A percentile compares a stretch with the other conserved stretches of the same genome.
Conservation (phyloP, 1,140 invertebrate species). For the Drosophila sucinea region DNA sequence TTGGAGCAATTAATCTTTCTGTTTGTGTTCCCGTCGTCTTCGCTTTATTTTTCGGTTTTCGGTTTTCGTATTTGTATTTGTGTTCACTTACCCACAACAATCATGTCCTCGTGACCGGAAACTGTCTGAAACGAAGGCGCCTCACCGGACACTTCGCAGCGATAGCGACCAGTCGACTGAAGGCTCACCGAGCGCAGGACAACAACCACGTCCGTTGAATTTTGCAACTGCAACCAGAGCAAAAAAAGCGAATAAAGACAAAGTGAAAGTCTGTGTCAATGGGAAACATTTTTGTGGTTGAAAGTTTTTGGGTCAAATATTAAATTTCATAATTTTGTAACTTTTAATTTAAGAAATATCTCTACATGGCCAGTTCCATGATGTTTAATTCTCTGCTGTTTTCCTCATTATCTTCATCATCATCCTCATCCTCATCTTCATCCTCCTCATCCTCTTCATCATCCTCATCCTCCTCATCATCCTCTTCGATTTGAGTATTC, state of each 20-base stretch:
- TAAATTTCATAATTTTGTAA: slow-evolving; percentile 7
- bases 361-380: background rate
- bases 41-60: background rate
- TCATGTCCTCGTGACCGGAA: slow-evolving; percentile 89
- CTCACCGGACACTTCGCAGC: slow-evolving; percentile 92
- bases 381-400: background rate
- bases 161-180: slow-evolving; percentile 88
- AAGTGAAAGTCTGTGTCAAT: slow-evolving; percentile 6
- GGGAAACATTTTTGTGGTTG: background rate
- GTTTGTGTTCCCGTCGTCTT: slow-evolving; percentile 18
- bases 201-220: slow-evolving; percentile 88
- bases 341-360: background rate
- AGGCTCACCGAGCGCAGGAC: slow-evolving; percentile 87
- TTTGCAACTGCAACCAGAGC: slow-evolving; percentile 85
- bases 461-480: slow-evolving; percentile 4
- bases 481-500: background rate
- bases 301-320: slow-evolving; percentile 5
- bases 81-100: slow-evolving; percentile 88
- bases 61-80: slow-evolving; percentile 20
- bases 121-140: slow-evolving; percentile 90
- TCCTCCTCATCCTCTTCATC: slow-evolving; percentile 28
- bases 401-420: background rate
- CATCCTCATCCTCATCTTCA: background rate
- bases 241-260: background rate
- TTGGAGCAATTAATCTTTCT: slow-evolving; percentile 74